A percentile compares a stretch with the other conserved stretches of the same genome.
phyloP scores from a whole-genome alignment of 2,797 vertebrate genomes.

The Mus caroli region DNA sequence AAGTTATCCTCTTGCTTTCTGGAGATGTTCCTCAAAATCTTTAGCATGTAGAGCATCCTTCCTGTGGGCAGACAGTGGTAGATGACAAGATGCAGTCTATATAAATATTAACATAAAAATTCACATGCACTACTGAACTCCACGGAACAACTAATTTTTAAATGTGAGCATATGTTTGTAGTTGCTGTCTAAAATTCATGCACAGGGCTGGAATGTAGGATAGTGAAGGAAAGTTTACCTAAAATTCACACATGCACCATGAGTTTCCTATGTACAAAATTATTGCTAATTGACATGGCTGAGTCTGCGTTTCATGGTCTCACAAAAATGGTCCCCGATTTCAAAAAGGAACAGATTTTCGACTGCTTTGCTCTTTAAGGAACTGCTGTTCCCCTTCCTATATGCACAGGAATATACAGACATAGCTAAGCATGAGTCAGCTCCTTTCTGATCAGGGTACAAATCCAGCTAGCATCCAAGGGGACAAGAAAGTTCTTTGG shows the following conservation, averaged over 20 bases:
- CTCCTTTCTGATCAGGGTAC: background rate
- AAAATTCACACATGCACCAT: background rate
- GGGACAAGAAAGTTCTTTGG: background rate
- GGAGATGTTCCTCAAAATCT: background rate
- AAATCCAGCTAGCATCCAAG: background rate
- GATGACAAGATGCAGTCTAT: background rate
- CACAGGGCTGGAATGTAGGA: background rate
- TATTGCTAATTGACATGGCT: background rate
- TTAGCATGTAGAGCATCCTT: background rate
- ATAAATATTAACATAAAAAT: constrained; percentile 24
- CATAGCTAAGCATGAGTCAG: background rate
- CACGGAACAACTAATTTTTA: background rate
- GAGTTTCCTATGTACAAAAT: background rate
- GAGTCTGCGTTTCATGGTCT: background rate
- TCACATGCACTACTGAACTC: background rate
- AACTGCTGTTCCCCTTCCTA: background rate
- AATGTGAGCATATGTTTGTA: background rate
- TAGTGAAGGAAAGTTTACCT: background rate
- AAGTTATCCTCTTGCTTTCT: background rate
- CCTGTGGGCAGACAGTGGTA: background rate
- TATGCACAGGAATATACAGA: background rate
- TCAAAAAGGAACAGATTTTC: background rate
- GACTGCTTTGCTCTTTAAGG: background rate
- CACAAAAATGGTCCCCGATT: background rate
- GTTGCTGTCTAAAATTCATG: background rate